Conservation (phyloP, 2,113 vertebrate genomes). For the Strigops habroptila region DNA sequence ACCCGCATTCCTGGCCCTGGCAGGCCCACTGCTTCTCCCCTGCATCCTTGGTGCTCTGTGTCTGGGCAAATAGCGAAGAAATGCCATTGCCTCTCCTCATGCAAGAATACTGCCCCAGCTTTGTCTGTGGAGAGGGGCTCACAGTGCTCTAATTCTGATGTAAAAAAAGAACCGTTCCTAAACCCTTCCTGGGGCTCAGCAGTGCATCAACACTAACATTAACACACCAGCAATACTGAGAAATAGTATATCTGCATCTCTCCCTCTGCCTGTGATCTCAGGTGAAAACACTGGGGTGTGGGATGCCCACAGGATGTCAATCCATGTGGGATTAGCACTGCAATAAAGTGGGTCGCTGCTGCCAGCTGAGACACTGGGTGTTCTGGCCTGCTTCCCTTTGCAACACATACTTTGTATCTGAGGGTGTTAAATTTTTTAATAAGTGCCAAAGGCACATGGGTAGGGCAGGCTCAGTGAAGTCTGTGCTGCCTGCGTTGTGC, state of each 20-base stretch:
- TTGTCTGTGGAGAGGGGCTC: not conserved
- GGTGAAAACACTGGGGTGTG: not conserved
- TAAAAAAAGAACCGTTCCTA: not conserved
- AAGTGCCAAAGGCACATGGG: not conserved
- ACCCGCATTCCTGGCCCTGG: rapidly evolving
- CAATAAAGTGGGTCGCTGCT: not conserved
- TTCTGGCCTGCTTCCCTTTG: not conserved
- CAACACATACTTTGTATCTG: not conserved
- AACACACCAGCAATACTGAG: not conserved
- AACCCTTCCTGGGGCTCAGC: not conserved
- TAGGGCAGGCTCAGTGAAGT: not conserved
- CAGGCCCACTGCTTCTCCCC: not conserved
- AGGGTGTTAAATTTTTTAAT: not conserved
- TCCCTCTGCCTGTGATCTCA: not conserved
- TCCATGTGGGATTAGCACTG: not conserved
- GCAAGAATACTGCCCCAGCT: not conserved
- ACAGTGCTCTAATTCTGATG: not conserved
- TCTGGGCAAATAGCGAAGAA: not conserved
- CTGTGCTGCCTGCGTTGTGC: not conserved
- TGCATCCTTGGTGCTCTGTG: not conserved
- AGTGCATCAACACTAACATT: no score
- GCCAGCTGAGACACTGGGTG: not conserved
- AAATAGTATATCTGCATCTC: not conserved
- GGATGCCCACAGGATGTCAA: not conserved
- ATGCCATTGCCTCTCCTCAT: no score